These are phyloP conservation scores for Adelosebastes latens DNA, from an alignment of 2,797 vertebrate genomes.

Conservation along the genomic window DNA sequence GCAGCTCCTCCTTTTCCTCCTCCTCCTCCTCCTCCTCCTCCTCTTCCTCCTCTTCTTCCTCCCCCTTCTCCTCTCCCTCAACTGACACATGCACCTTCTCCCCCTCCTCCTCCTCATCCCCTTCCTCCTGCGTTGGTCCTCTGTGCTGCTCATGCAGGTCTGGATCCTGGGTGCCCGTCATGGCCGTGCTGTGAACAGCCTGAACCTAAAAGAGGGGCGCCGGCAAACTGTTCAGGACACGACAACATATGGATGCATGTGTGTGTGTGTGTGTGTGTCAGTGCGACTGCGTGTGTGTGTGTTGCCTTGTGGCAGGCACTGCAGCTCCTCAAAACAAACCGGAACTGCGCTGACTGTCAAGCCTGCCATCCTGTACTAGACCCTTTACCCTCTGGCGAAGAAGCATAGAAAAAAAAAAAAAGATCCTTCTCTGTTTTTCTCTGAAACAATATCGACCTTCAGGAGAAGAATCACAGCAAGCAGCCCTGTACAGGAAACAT, in stretches of 20 bases:
- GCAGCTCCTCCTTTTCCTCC: slow-evolving; percentile 87
- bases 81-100: slow-evolving; percentile 70
- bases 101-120: slow-evolving; percentile 71
- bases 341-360: slow-evolving; percentile 24
- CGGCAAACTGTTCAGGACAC: slow-evolving; percentile 27
- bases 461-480: background rate
- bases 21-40: slow-evolving; percentile 53
- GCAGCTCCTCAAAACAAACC: slow-evolving; percentile 34
- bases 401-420: background rate
- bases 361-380: slow-evolving; percentile 19
- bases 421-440: slow-evolving; percentile 9
- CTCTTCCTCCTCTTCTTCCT: slow-evolving; percentile 76
- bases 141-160: slow-evolving; percentile 73
- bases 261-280: background rate
- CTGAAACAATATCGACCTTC: slow-evolving; percentile 35
- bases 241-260: slow-evolving; percentile 6
- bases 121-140: slow-evolving; percentile 62
- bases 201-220: slow-evolving; percentile 54
- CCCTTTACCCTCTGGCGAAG: slow-evolving; percentile 28
- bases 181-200: slow-evolving; percentile 73
- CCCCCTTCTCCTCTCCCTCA: slow-evolving; percentile 60
- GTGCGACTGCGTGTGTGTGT: background rate
- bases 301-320: slow-evolving; percentile 6
- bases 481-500: slow-evolving; percentile 36
- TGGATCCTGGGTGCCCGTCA: slow-evolving; percentile 75